Conservation (phyloP, 2,797 vertebrate genomes). For the Alectoris magna region DNA sequence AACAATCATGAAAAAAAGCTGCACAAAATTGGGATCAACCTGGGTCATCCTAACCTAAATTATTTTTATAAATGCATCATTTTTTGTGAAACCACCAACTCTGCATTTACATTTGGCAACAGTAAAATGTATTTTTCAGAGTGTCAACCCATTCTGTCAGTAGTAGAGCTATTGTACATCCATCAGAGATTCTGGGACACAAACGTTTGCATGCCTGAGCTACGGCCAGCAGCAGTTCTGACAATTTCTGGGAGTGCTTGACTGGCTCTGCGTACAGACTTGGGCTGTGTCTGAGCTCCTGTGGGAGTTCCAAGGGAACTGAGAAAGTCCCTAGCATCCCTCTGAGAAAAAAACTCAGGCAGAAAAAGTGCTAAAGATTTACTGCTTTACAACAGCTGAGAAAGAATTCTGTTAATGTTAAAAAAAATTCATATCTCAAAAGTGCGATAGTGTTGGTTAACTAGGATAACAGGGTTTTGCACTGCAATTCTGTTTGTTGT, state of each 20-base stretch:
- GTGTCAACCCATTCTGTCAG: background rate
- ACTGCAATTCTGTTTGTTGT: background rate
- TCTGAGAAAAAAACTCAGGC: background rate
- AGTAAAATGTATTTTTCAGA: background rate
- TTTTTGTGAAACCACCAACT: background rate
- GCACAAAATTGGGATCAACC: background rate
- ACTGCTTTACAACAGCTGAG: background rate
- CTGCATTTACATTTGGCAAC: background rate
- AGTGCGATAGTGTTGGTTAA: background rate
- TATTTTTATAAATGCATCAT: background rate
- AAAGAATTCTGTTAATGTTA: background rate
- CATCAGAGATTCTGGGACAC: background rate
- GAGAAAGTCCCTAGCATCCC: background rate
- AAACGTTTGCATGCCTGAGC: background rate
- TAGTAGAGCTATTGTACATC: background rate
- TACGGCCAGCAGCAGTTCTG: accelerated
- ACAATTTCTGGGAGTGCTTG: background rate
- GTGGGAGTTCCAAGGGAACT: background rate
- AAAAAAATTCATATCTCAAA: background rate
- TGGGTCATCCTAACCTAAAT: background rate
- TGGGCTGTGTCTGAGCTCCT: background rate
- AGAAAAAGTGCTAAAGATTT: background rate
- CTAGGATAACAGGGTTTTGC: background rate
- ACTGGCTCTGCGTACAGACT: background rate
- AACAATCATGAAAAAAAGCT: background rate